Base-by-base conservation (phyloP, 2,888 invertebrate species). In the Aleiodes leptofemur region DNA sequence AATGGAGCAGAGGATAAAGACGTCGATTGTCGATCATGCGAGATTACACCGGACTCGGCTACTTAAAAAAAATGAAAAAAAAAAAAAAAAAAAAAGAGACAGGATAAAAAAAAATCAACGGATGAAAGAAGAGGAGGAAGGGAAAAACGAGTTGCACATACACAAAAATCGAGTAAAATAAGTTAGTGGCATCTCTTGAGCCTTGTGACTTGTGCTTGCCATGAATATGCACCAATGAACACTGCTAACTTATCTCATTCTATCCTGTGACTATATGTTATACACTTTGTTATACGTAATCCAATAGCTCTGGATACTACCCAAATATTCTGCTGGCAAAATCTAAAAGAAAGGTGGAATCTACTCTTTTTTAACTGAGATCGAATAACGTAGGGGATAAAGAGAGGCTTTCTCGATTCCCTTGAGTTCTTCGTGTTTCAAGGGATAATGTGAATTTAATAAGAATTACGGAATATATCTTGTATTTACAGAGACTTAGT, bases 11-110 rank as follows among this genome's bases (percentile, higher is more conserved):
- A 72, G 77, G 79, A 80, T 79, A 80, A 79, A 80, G 79, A 79
- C 76, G 80, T 80, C 78, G 77, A 80, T 79, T 79, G 76, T 77
- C 61, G 69, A 64, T 75, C 73, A 69, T 56, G 68, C 78, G 69
- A 69, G 80, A 74, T 75, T 76, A 77, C 77, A 70, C 77, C 77
- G 77, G 69, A 71, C 71, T 69, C 70, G 72, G 73, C 76, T 73
- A 73, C 71, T 51, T 29, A 48, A 23, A 68, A 68, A 68, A 31
- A 68, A 51, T 13, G 5, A 64, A 64, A 64, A 23, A 13, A 23
- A 16, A 7, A 14, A 56, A 43, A 64, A 51, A 72, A 31, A n/a
- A 64, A 51, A 72, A 31, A n/a, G n/a, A n/a, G n/a, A n/a, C n/a
- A n/a, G n/a, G n/a, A n/a, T n/a, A n/a, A n/a, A n/a, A n/a, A 64